Evolutionary conservation across 2,888 invertebrate genomes (phyloP), one percentile per base, ranked within the genome.

Genomic region (Philereme vetulata): DNA sequence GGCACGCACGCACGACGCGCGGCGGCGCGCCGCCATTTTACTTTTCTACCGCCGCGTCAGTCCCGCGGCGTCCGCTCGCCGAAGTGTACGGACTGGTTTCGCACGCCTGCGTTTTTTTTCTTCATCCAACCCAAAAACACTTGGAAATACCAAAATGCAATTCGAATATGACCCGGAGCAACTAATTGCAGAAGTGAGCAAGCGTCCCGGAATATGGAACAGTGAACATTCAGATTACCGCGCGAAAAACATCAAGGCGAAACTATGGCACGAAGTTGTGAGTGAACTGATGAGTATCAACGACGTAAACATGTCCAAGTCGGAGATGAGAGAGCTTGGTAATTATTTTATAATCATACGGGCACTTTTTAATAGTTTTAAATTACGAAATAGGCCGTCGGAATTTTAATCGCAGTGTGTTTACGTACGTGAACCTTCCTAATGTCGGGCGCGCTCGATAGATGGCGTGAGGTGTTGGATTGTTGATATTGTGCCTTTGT

Each of bases 111-210:
- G 44, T 57, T 62, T 57, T 53, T 38, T 8, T 46, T n/a, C n/a
- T 46, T 4, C 34, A n/a, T 9, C 47, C 5, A 6, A 44, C 38
- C 38, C 3, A 8, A 38, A 38, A 8, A 38, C 3, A 8, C 38
- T 38, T 47, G 4, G 35, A 43, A 10, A 11, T 7, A 10, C 3
- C 49, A 40, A 5, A 42, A 87, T 90, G 84, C 88, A 90, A 68
- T 90, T 89, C 61, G 92, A 91, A 81, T 92, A 89, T 70, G 91
- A 91, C 53, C 90, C 91, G 0, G 90, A 90, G 64, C 74, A 78
- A 9, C 77, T 92, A 4, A 91, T 92, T 51, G 82, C 86, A 38
- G 90, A 88, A 69, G 84, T 92, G 36, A 82, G 75, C 62, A 90
- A 86, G 65, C 85, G 91, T 0, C 90, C 88, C 0, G 90, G 88